These are phyloP conservation scores for Typhlichthys subterraneus DNA, from an alignment of 2,797 vertebrate genomes.

Conservation along the genomic window DNA sequence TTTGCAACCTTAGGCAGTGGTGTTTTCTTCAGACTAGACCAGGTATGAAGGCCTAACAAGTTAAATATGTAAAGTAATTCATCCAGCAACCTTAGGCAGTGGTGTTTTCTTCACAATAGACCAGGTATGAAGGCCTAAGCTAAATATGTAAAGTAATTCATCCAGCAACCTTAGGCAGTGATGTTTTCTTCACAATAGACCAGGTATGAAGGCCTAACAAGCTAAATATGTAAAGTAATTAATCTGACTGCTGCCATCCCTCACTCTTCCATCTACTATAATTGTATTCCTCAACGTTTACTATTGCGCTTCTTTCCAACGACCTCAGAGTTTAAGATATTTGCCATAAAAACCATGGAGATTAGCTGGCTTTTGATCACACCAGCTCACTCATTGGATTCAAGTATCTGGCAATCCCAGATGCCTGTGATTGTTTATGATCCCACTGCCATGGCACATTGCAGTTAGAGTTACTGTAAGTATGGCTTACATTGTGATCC, in stretches of 20 bases:
- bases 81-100: slow-evolving; percentile 16
- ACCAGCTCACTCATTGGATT: slow-evolving; percentile 2
- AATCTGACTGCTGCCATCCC: too few relatives aligned
- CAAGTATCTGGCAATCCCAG: slow-evolving; percentile 1
- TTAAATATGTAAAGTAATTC: too few relatives aligned
- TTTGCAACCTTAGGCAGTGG: slow-evolving; percentile 21
- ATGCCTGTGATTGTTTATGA: background rate
- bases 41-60: slow-evolving; percentile 15
- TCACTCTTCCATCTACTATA: too few relatives aligned
- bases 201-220: slow-evolving; percentile 12
- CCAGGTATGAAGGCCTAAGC: slow-evolving; percentile 10
- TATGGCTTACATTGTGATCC: background rate
- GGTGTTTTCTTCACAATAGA: background rate
- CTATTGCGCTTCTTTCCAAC: background rate
- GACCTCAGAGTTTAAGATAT: background rate
- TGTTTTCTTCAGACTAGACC: slow-evolving; percentile 1
- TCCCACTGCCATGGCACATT: background rate
- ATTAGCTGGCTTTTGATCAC: slow-evolving; percentile 21
- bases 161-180: slow-evolving; percentile 16
- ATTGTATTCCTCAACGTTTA: too few relatives aligned
- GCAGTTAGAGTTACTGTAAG: too few relatives aligned
- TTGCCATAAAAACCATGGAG: slow-evolving; percentile 15
- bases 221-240: background rate
- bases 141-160: too few relatives aligned
- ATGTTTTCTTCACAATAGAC: background rate